Evolutionary conservation across 2,888 invertebrate genomes (phyloP), one percentile per base, ranked within the genome.

Genomic region (Orthosia gothica): DNA sequence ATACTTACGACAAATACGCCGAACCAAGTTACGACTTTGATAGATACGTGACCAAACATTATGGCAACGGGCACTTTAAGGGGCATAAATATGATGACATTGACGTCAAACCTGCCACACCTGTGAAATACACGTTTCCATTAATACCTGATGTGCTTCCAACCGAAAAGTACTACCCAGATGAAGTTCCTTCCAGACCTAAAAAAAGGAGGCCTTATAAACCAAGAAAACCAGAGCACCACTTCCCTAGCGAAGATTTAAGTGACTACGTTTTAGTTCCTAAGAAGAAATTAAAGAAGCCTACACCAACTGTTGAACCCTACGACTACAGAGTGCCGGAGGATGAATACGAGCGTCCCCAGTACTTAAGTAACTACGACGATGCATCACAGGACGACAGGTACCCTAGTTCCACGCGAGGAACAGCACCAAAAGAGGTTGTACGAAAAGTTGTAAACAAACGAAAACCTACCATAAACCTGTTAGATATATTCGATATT

Each of bases 401-500:
- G 63, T 91, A 92, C 71, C 90, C 90, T 16, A 88, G 90, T 61
- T 91, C 94, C 11, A 90, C 89, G 23, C 89, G 92, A 81, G 92
- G 89, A 20, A 76, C 87, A 13, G 89, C 79, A 12, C 92, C 81
- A 0, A 94, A 92, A 79, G 95, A 95, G 90, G 89, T 95, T 4
- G 89, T 96, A 9, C 89, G 93, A 63, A 96, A 96, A 91, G 90
- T 96, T 63, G 91, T 96, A 0, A 95, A 94, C 83, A 96, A 95
- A 89, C 91, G 91, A 88, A 94, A 93, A 78, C 95, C 96, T 15
- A 88, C 92, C 32, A 92, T 96, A 70, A 96, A 95, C 82, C 85
- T 96, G 74, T 88, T 96, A 92, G 96, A 96, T 82, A 94, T 96
- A 80, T 94, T 96, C 83, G 96, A 96, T 89, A 95, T 96, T 89